Conservation (phyloP, 2,888 invertebrate species). For the Apoderus coryli region DNA sequence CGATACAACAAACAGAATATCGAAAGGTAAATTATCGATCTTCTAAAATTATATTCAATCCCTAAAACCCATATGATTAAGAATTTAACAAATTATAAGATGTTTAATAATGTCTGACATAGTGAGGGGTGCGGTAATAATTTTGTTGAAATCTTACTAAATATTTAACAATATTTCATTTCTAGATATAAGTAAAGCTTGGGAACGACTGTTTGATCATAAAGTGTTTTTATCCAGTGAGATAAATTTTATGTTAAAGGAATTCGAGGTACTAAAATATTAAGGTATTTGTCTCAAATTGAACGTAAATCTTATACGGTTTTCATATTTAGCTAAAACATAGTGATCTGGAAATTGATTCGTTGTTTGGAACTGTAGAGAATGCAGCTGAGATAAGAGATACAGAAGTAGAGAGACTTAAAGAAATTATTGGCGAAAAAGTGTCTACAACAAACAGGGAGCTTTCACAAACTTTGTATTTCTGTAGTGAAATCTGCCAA, state of each 20-base stretch:
- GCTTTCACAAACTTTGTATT: conserved; percentile 46
- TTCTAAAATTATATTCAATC: no score
- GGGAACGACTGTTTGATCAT: conserved; percentile 76
- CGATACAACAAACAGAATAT: no score
- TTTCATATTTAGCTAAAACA: conserved; percentile 48
- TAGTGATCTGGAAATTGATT: conserved; percentile 64
- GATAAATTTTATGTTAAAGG: conserved; percentile 66
- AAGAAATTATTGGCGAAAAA: conserved; percentile 43
- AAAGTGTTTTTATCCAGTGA: conserved; percentile 75
- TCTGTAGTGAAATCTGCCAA: conserved; percentile 46
- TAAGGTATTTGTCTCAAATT: no score
- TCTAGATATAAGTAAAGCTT: conserved; percentile 69
- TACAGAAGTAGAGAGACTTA: conserved; percentile 54
- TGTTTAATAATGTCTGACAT: no score
- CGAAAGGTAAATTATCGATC: no score
- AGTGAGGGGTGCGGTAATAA: no score
- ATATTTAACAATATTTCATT: no score
- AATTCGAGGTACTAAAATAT: conserved; percentile 83
- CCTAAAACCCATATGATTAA: no score
- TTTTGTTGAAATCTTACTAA: no score
- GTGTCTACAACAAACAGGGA: conserved; percentile 49
- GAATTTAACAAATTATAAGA: no score
- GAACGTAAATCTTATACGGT: no score
- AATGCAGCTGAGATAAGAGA: conserved; percentile 64
- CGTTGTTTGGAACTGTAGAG: conserved; percentile 62